These are phyloP conservation scores for Dasyurus viverrinus DNA, from an alignment of 2,113 vertebrate species.

Conservation along the genomic window DNA sequence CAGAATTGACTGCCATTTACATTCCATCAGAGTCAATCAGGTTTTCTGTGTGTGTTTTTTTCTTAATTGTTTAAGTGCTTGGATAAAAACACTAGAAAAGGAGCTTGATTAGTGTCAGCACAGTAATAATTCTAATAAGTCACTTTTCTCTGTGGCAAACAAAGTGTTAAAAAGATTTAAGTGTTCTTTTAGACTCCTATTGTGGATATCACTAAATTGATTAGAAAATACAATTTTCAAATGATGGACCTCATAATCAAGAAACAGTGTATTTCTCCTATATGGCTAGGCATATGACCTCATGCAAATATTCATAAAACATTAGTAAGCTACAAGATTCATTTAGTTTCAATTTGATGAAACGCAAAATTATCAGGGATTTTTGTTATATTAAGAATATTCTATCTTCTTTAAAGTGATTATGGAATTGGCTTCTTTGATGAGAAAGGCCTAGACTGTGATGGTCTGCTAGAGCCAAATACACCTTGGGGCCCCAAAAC, in stretches of 20 bases:
- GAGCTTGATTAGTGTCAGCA: slow-evolving; percentile 3
- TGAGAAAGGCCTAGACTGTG: slow-evolving; percentile 88
- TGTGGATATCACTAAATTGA: neutral
- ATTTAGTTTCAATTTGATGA: slow-evolving; percentile 30
- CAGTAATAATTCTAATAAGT: neutral
- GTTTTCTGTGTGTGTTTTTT: neutral
- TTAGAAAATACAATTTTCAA: slow-evolving; percentile 35
- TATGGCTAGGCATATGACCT: neutral
- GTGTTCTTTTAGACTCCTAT: neutral
- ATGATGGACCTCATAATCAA: neutral
- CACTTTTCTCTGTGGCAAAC: neutral
- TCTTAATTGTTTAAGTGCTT: slow-evolving; percentile 3
- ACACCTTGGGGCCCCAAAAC: slow-evolving; percentile 85
- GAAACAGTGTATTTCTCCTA: neutral
- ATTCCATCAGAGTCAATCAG: too few relatives aligned
- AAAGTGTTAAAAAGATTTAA: neutral
- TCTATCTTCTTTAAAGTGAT: slow-evolving; percentile 79
- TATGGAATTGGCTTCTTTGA: slow-evolving; percentile 80
- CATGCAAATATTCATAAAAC: neutral
- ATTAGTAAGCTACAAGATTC: neutral
- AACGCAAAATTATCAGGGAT: neutral
- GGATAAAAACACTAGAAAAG: neutral
- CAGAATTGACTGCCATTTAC: too few relatives aligned
- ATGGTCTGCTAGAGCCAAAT: slow-evolving; percentile 89
- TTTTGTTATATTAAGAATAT: slow-evolving; percentile 20